Evolutionary conservation across 2,888 invertebrate species (phyloP).

Genomic region (Sceliomorpha sp.): DNA sequence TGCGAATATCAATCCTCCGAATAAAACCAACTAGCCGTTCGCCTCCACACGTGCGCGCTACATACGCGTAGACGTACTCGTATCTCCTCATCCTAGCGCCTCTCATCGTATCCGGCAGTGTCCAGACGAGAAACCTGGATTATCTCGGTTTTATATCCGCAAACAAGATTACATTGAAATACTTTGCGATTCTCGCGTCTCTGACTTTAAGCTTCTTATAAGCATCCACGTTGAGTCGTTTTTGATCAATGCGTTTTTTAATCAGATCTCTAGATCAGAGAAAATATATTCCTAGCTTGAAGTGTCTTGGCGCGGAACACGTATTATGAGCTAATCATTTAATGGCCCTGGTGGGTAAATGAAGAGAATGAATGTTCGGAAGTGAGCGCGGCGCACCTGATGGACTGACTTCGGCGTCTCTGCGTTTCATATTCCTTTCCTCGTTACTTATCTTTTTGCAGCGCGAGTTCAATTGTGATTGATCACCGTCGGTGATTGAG

Average conservation of each 20-base stretch:
- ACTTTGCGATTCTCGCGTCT: constrained; percentile 61
- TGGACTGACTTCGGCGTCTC: constrained; percentile 7
- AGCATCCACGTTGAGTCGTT: constrained; percentile 41
- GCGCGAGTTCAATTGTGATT: constrained; percentile 41
- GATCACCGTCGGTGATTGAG: constrained; percentile 75
- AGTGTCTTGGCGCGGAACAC: no score
- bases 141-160: constrained; percentile 74
- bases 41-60: constrained; percentile 5
- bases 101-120: constrained; percentile 55
- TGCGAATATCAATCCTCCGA: constrained; percentile 73
- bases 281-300: neutral
- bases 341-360: neutral
- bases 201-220: constrained; percentile 55
- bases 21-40: constrained; percentile 36
- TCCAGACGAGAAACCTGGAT: constrained; percentile 70
- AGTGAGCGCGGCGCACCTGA: constrained; percentile 24
- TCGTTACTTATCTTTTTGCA: constrained; percentile 28
- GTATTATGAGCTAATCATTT: neutral
- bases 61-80: neutral
- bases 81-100: constrained; percentile 54
- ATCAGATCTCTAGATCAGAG: neutral
- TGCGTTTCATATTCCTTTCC: constrained; percentile 19
- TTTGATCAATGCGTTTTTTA: neutral
- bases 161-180: constrained; percentile 76
- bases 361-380: neutral